Conservation (phyloP, 2,113 vertebrate species). For the Platysteira castanea region DNA sequence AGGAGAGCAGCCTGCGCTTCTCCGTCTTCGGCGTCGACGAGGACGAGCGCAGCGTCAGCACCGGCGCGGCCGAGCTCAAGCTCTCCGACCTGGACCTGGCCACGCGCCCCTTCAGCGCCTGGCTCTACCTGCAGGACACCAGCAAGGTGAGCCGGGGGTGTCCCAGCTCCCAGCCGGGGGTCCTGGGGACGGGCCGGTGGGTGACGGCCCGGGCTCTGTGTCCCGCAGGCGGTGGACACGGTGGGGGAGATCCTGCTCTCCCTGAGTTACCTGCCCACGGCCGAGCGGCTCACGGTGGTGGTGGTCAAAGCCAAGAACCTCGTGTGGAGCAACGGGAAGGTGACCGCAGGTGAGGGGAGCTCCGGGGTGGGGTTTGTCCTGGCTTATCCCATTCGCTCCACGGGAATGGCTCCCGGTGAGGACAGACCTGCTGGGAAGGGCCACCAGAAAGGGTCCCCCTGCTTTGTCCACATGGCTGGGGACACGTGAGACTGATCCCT, state of each 20-base stretch:
- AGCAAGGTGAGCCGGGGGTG: constrained; percentile 76
- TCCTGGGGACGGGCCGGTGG: accelerated
- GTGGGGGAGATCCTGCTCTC: constrained; percentile 95
- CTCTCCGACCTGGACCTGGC: constrained; percentile 89
- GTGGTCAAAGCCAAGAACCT: constrained; percentile 97
- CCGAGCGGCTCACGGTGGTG: constrained; percentile 94
- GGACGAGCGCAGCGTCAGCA: constrained; percentile 86
- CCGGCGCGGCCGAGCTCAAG: constrained; percentile 88
- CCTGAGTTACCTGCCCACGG: constrained; percentile 95
- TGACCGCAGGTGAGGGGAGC: constrained; percentile 79
- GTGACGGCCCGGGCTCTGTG: not conserved
- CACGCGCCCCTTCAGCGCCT: constrained; percentile 86
- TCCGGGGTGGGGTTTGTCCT: accelerated
- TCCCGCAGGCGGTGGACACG: constrained; percentile 81
- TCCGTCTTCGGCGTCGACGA: constrained; percentile 86
- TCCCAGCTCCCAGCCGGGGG: accelerated
- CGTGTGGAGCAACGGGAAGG: constrained; percentile 87
- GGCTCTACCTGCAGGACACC: constrained; percentile 95
- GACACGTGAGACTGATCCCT: accelerated
- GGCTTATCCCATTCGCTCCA: accelerated
- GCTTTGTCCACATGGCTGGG: accelerated
- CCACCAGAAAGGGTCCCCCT: not conserved
- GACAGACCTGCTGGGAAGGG: accelerated
- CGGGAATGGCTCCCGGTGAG: accelerated
- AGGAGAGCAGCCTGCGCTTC: constrained; percentile 89